Conservation (phyloP, 1,140 invertebrate species). For the Trichoplusia ni region DNA sequence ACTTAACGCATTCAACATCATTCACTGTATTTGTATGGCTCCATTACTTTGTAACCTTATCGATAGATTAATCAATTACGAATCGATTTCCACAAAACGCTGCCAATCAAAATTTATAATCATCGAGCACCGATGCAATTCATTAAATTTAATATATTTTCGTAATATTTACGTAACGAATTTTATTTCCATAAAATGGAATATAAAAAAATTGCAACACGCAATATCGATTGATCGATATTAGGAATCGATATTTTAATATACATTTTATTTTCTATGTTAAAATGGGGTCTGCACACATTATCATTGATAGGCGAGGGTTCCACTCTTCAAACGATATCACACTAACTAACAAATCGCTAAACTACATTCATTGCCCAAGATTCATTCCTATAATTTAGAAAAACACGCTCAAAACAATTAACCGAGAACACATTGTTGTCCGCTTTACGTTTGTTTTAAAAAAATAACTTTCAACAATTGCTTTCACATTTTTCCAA, state of each 20-base stretch:
- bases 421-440: slow-evolving; percentile 58
- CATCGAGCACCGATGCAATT: not conserved
- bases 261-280: slow-evolving; percentile 3
- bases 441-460: slow-evolving; percentile 35
- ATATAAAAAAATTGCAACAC: slow-evolving; percentile 28
- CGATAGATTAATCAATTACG: not conserved
- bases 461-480: slow-evolving; percentile 37
- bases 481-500: slow-evolving; percentile 32
- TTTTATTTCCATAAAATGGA: slow-evolving; percentile 24
- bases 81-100: not conserved
- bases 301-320: not conserved
- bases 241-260: slow-evolving; percentile 16
- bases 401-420: slow-evolving; percentile 41
- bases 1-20: slow-evolving; percentile 40
- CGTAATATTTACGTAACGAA: slow-evolving; percentile 10
- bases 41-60: not conserved
- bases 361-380: slow-evolving; percentile 19
- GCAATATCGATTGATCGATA: slow-evolving; percentile 19
- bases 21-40: slow-evolving; percentile 1
- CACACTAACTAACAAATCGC: slow-evolving; percentile 16
- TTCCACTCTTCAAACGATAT: slow-evolving; percentile 1
- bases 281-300: slow-evolving; percentile 30
- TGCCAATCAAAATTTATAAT: not conserved
- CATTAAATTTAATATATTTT: not conserved
- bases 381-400: slow-evolving; percentile 30